A percentile compares a stretch with the other conserved stretches of the same genome.
Conservation (phyloP, 2,888 invertebrate species). For the Pherbina coryleti region DNA sequence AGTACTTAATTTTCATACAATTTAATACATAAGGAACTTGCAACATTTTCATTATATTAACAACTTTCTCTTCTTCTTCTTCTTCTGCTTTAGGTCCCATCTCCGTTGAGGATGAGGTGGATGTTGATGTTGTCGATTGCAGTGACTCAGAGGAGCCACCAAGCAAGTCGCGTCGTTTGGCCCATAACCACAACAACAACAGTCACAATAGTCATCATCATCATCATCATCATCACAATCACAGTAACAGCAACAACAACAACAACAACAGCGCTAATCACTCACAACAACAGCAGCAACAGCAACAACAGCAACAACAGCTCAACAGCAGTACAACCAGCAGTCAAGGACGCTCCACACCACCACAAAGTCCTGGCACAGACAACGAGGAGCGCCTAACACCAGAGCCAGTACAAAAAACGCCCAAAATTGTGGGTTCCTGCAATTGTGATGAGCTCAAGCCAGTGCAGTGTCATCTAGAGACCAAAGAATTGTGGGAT, state of each 20-base stretch:
- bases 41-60: not conserved
- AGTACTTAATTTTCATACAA: too few relatives aligned
- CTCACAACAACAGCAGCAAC: slow-evolving; percentile 50
- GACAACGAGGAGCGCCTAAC: slow-evolving; percentile 68
- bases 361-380: slow-evolving; percentile 68
- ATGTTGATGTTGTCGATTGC: slow-evolving; percentile 79
- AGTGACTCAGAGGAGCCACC: slow-evolving; percentile 75
- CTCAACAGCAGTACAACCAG: slow-evolving; percentile 62
- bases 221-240: slow-evolving; percentile 63
- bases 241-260: slow-evolving; percentile 43
- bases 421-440: slow-evolving; percentile 73
- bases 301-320: slow-evolving; percentile 52
- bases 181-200: slow-evolving; percentile 47
- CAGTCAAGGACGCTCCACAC: slow-evolving; percentile 67
- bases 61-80: not conserved
- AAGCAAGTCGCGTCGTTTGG: slow-evolving; percentile 62
- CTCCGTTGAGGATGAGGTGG: slow-evolving; percentile 74
- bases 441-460: slow-evolving; percentile 88
- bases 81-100: slow-evolving; percentile 65
- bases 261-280: slow-evolving; percentile 51
- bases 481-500: slow-evolving; percentile 97
- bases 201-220: slow-evolving; percentile 42
- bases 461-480: slow-evolving; percentile 89
- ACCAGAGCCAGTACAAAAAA: slow-evolving; percentile 67
- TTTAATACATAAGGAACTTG: too few relatives aligned